Evolutionary conservation across 2,113 vertebrate genomes (phyloP), one percentile per base, ranked within the genome.

Genomic region (Pantherophis guttatus): DNA sequence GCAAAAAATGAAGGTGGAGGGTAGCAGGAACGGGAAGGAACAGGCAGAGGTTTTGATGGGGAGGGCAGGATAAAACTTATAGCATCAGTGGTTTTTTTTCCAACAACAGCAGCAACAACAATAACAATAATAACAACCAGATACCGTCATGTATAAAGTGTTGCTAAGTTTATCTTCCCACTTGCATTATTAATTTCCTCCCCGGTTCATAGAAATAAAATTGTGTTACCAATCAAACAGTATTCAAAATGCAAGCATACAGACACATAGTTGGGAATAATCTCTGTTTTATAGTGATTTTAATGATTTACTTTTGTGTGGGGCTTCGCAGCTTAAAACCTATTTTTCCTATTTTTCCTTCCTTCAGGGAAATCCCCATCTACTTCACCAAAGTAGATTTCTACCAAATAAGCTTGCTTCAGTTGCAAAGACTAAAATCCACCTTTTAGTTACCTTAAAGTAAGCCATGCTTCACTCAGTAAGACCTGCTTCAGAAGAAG

Each of bases 41-140:
- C 19, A 12, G 11, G 21, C 33, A 58, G 94, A 90, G 58, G 92
- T 57, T n/a, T 92, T 91, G 91, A 92, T 0, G 1, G 90, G 93
- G 0, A 0, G 95, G 97, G 0, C 0, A 95, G 97, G 97, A 3
- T 53, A 58, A 94, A 15, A 96, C 95, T 96, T 96, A 92, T 96
- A 95, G 90, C 93, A 59, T 95, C 96, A 90, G 93, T 97, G 95
- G 97, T 98, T 97, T 96, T 97, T 96, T 95, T 89, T 29, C 58
- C 29, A 12, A 13, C 26, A 26, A 1, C 33, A 39, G 2, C 4
- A 23, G 53, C 65, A 70, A 8, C 2, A 19, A 5, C 57, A 58
- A 29, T n/a, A 70, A 23, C 1, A 52, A 50, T 5, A 90, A 90
- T 17, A 70, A 13, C 1, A 70, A 13, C 4, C 44, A 54, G 7